Evolutionary conservation across 2,113 vertebrate species (phyloP).

Genomic region (Dicaeum eximium): DNA sequence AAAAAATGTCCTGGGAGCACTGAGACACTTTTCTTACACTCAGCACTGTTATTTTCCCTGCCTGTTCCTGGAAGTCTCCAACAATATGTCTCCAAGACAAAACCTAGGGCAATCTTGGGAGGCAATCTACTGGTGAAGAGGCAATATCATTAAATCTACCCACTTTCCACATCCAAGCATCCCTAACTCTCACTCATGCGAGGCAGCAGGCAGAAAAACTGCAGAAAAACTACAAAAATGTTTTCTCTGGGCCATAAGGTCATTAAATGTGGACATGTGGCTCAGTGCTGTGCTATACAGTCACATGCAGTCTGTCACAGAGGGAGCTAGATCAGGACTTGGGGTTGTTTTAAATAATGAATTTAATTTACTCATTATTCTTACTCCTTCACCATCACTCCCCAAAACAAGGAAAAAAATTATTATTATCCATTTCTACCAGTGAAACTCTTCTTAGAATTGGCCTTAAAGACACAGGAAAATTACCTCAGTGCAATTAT

Average conservation of each 20-base stretch:
- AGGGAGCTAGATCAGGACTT: background rate
- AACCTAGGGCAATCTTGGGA: background rate
- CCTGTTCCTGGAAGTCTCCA: background rate
- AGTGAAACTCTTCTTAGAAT: background rate
- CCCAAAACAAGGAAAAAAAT: background rate
- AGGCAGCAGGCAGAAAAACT: fast-evolving
- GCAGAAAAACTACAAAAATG: background rate
- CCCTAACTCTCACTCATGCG: too few species aligned
- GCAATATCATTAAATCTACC: background rate
- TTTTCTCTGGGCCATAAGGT: background rate
- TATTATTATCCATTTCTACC: background rate
- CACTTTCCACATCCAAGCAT: background rate
- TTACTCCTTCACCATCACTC: background rate
- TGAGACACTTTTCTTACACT: background rate
- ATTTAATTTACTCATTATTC: background rate
- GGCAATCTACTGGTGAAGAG: background rate
- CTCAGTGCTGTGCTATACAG: background rate
- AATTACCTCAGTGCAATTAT: background rate
- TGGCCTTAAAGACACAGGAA: background rate
- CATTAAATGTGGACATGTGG: background rate
- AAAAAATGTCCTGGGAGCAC: fast-evolving
- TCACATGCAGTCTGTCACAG: background rate
- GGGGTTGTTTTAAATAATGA: background rate
- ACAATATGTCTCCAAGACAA: background rate
- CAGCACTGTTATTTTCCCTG: background rate